These are phyloP conservation scores for Sphenopsis melanotis DNA, from an alignment of 2,797 vertebrate species.

Conservation along the genomic window DNA sequence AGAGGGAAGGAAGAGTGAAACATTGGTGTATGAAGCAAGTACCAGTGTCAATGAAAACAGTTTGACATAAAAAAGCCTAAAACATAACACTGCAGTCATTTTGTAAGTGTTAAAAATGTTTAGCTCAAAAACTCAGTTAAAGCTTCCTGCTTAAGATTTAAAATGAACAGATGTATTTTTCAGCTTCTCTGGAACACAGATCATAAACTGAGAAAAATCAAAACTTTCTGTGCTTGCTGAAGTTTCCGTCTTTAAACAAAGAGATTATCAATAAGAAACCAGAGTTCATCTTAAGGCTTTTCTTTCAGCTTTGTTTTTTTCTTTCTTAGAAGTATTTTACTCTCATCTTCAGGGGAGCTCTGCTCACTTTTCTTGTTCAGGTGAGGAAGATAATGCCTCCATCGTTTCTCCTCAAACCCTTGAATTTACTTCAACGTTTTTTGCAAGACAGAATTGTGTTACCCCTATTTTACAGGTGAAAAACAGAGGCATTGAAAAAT, in stretches of 20 bases:
- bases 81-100: not conserved
- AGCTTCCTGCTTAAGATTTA: not conserved
- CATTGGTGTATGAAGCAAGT: not conserved
- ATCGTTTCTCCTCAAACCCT: not conserved
- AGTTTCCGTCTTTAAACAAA: not conserved
- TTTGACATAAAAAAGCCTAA: not conserved
- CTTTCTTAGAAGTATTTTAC: not conserved
- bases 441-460: not conserved
- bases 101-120: not conserved
- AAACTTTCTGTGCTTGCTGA: not conserved
- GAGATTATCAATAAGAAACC: not conserved
- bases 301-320: not conserved
- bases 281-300: not conserved
- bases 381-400: not conserved
- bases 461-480: not conserved
- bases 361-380: not conserved
- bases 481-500: not conserved
- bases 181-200: not conserved
- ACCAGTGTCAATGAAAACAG: not conserved
- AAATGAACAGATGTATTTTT: not conserved
- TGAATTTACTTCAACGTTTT: not conserved
- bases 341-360: not conserved
- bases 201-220: constrained; percentile 4
- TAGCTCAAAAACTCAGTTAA: not conserved
- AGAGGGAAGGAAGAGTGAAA: not conserved